Evolutionary conservation across 2,113 vertebrate species (phyloP).

Genomic region (Peromyscus polionotus): DNA sequence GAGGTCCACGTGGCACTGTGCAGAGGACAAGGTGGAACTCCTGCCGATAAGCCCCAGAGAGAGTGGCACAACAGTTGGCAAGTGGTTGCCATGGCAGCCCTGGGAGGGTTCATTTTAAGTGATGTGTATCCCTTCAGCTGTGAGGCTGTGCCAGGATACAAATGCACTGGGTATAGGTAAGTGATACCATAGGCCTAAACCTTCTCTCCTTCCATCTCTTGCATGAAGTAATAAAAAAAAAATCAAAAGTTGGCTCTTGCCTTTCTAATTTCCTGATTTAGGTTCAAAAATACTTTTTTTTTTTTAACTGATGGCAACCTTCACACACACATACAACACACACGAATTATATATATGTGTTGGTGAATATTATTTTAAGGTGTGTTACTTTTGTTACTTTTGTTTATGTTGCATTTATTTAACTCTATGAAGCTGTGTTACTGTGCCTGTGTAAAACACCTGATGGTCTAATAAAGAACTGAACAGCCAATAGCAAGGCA

Average conservation of each 20-base stretch:
- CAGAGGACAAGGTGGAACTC: conserved; percentile 96
- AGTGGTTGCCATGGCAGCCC: conserved; percentile 94
- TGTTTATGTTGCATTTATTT: too few species aligned
- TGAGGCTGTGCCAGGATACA: conserved; percentile 89
- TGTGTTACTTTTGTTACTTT: too few species aligned
- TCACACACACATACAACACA: background rate
- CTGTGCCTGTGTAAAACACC: too few species aligned
- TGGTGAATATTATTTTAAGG: too few species aligned
- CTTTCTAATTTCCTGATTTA: conserved; percentile 28
- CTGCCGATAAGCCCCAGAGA: conserved; percentile 92
- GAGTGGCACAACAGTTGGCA: conserved; percentile 99
- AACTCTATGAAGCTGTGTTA: too few species aligned
- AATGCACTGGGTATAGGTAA: conserved; percentile 97
- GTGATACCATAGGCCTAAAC: background rate
- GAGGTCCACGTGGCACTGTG: conserved; percentile 95
- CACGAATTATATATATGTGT: background rate
- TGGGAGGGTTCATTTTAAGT: conserved; percentile 92
- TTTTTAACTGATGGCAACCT: conserved; percentile 37
- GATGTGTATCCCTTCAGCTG: conserved; percentile 89
- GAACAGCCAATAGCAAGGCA: too few species aligned
- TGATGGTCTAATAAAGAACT: too few species aligned
- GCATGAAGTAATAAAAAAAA: background rate
- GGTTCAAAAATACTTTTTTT: conserved; percentile 52
- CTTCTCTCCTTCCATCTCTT: conserved; percentile 21
- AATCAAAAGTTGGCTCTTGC: background rate